Percentiles rank a stretch among this genome's conserved stretches.
Evolutionary conservation across 2,888 invertebrate genomes (phyloP).

Genomic region (Melangyna quadrimaculata): DNA sequence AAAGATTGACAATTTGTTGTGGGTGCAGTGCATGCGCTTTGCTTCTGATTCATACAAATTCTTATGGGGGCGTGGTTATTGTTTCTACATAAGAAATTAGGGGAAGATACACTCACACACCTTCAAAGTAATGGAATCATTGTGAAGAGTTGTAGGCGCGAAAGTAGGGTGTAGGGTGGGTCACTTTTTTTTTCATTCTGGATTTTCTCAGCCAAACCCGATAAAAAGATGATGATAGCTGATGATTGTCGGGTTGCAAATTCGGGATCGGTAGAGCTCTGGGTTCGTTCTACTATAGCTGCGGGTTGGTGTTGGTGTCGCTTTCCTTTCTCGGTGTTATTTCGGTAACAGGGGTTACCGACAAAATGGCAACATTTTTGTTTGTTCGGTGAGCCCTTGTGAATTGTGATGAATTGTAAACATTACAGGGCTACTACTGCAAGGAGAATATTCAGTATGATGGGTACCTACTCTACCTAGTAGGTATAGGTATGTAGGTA

Average conservation of each 20-base stretch:
- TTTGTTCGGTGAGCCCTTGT: slow-evolving; percentile 74
- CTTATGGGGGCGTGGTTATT: slow-evolving; percentile 41
- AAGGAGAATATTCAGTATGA: not conserved
- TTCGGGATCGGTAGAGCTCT: not conserved
- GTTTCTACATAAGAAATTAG: slow-evolving; percentile 24
- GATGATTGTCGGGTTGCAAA: not conserved
- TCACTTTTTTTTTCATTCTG: slow-evolving; percentile 5
- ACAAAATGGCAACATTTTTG: slow-evolving; percentile 76
- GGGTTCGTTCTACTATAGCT: not conserved
- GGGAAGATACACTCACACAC: slow-evolving; percentile 31
- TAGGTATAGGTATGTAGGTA: not conserved
- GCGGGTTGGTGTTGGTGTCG: not conserved
- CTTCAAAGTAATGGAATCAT: not conserved
- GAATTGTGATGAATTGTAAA: slow-evolving; percentile 73
- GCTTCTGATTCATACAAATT: not conserved
- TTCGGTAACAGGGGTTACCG: slow-evolving; percentile 73
- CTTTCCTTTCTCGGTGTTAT: no score
- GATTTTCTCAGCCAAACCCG: slow-evolving; percentile 38
- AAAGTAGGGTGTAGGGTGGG: slow-evolving; percentile 26
- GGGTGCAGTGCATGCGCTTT: slow-evolving; percentile 65
- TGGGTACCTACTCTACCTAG: not conserved
- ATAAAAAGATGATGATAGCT: slow-evolving; percentile 17
- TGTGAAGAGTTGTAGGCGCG: slow-evolving; percentile 21
- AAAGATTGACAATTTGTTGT: slow-evolving; percentile 25
- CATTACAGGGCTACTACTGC: slow-evolving; percentile 55